Evolutionary conservation across 2,888 invertebrate genomes (phyloP), one percentile per base, ranked within the genome.

Genomic region (Pilophorus perplexus): DNA sequence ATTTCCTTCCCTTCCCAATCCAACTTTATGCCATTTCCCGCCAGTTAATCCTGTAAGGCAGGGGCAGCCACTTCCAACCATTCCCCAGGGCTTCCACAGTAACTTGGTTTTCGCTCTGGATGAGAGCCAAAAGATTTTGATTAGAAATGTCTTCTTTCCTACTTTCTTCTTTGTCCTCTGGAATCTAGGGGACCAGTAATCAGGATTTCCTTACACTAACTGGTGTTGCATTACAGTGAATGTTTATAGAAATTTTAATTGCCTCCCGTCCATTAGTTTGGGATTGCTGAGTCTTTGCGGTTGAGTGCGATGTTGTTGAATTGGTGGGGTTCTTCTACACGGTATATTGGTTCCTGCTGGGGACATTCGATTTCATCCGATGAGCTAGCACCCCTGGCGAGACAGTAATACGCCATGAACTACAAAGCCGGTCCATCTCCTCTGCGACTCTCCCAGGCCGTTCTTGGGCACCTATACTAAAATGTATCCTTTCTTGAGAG

Each of bases 41-140:
- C 52, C 28, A 28, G 52, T 52, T 52, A 52, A 52, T 52, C 52
- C 52, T 25, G 52, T 46, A 46, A 25, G 46, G 23, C 46, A n/a
- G n/a, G n/a, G n/a, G n/a, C 33, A 33, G 6, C 33, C 33, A 6
- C 33, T 33, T 33, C 33, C 6, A 12, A 6, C 33, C 12, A 33
- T 33, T 33, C 33, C 33, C 33, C 33, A 6, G 33, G 33, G 33
- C 6, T 33, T 33, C n/a, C n/a, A n/a, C n/a, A n/a, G 33, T 33
- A 52, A 52, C 52, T 52, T 28, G 48, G 48, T 50, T 50, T 14
- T 27, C 48, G 23, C 14, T 33, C 12, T 50, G 52, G 52, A 52
- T 8, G 12, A 18, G 5, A n/a, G 52, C 52, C 52, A 52, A 18
- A 52, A 28, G 52, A 52, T 52, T 52, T 52, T 52, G 52, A 52